phyloP scores from a whole-genome alignment of 2,113 vertebrate species.

The Tupaia tana region DNA sequence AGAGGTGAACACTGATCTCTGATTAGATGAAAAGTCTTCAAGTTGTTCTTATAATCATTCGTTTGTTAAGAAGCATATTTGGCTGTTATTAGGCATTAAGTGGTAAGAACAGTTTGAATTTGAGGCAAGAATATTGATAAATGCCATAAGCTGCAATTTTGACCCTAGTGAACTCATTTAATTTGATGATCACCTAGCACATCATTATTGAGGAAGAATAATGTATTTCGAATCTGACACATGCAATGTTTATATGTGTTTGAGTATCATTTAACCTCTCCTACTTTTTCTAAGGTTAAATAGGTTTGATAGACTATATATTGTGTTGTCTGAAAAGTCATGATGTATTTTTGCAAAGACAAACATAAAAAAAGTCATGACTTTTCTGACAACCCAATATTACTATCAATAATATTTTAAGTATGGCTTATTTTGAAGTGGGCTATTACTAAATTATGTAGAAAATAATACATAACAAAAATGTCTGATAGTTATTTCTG shows the following conservation, averaged over 20 bases:
- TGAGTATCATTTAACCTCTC: conserved; percentile 11
- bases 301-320: neutral
- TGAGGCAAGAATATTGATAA: conserved; percentile 52
- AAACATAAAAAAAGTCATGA: too few relatives aligned
- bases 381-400: neutral
- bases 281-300: conserved; percentile 33
- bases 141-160: conserved; percentile 13
- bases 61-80: neutral
- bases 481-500: neutral
- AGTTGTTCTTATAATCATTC: neutral
- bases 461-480: neutral
- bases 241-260: neutral
- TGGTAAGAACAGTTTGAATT: conserved; percentile 9
- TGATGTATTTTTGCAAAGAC: too few relatives aligned
- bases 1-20: neutral
- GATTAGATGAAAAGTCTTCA: neutral
- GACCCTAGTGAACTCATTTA: conserved; percentile 18
- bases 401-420: neutral
- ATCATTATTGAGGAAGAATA: conserved; percentile 18
- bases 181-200: neutral
- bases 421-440: conserved; percentile 29
- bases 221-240: neutral
- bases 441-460: conserved; percentile 34
- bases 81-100: conserved; percentile 10
- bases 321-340: neutral